These are phyloP conservation scores for Sebastes cheni DNA, from an alignment of 2,797 vertebrate species.

Conservation along the genomic window DNA sequence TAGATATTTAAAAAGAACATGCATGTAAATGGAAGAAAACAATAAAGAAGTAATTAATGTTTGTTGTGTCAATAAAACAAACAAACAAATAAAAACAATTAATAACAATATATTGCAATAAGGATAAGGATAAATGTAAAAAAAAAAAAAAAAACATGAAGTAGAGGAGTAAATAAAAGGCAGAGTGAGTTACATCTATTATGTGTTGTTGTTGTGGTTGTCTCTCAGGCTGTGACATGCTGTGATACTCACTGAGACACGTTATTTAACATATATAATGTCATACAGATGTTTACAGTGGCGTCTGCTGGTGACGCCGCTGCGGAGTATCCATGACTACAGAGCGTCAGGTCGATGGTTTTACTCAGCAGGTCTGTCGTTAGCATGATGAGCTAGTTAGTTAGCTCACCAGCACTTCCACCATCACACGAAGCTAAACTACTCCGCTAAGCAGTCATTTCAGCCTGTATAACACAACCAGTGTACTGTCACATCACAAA, in stretches of 20 bases:
- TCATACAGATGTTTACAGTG: not conserved
- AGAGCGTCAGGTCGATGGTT: slow-evolving; percentile 39
- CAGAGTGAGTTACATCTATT: too few relatives aligned
- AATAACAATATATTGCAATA: too few relatives aligned
- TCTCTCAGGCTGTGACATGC: too few relatives aligned
- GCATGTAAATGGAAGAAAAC: too few relatives aligned
- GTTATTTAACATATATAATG: not conserved
- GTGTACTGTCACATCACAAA: not conserved
- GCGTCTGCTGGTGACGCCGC: not conserved
- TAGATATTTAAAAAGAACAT: too few relatives aligned
- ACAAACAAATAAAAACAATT: too few relatives aligned
- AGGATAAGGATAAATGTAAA: too few relatives aligned
- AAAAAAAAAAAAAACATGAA: too few relatives aligned
- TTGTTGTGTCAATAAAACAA: too few relatives aligned
- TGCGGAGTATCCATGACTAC: slow-evolving; percentile 36
- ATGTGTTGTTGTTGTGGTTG: too few relatives aligned
- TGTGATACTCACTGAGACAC: not conserved
- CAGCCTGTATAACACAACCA: not conserved
- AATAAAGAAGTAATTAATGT: too few relatives aligned
- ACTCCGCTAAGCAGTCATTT: not conserved
- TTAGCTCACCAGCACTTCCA: slow-evolving; percentile 12
- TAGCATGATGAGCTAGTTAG: slow-evolving; percentile 33
- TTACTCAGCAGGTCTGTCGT: not conserved
- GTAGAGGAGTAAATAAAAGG: too few relatives aligned
- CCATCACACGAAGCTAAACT: not conserved